These are phyloP conservation scores for Latheticus oryzae DNA, from an alignment of 2,888 invertebrate species.

Conservation along the genomic window DNA sequence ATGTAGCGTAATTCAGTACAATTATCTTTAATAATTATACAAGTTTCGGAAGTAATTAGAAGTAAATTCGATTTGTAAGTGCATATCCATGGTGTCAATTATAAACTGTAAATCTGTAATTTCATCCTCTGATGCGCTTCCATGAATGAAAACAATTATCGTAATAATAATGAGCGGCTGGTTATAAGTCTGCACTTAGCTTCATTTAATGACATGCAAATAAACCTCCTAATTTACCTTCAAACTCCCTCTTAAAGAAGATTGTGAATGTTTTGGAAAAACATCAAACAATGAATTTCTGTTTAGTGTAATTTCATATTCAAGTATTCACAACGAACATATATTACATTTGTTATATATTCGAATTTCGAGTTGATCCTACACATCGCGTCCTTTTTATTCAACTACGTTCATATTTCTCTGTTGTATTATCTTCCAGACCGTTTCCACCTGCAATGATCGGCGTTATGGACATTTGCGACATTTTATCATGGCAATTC, in stretches of 20 bases:
- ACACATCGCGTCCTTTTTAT: conserved; percentile 54
- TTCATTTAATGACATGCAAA: neutral
- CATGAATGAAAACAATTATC: conserved; percentile 9
- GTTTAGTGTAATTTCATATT: conserved; percentile 29
- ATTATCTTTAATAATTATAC: conserved; percentile 21
- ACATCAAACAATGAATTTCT: conserved; percentile 4
- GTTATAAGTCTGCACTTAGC: neutral
- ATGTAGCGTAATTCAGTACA: conserved; percentile 5
- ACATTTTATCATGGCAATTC: conserved; percentile 65
- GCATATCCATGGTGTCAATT: conserved; percentile 2
- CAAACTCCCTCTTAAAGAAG: too few relatives aligned
- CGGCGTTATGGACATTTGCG: conserved; percentile 63
- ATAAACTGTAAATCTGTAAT: conserved; percentile 25
- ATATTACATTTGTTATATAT: conserved; percentile 50
- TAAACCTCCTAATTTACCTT: too few relatives aligned
- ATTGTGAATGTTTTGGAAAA: too few relatives aligned
- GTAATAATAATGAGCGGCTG: conserved; percentile 5
- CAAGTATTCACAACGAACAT: conserved; percentile 31
- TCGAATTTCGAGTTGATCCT: conserved; percentile 54
- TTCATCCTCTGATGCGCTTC: conserved; percentile 21
- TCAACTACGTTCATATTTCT: conserved; percentile 60
- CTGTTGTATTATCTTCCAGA: conserved; percentile 65
- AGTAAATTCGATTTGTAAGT: conserved; percentile 17
- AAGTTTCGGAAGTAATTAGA: conserved; percentile 28
- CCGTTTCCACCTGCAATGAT: conserved; percentile 66